Evolutionary conservation across 2,113 vertebrate species (phyloP), one percentile per base, ranked within the genome.

Genomic region (Gallinago undulata): DNA sequence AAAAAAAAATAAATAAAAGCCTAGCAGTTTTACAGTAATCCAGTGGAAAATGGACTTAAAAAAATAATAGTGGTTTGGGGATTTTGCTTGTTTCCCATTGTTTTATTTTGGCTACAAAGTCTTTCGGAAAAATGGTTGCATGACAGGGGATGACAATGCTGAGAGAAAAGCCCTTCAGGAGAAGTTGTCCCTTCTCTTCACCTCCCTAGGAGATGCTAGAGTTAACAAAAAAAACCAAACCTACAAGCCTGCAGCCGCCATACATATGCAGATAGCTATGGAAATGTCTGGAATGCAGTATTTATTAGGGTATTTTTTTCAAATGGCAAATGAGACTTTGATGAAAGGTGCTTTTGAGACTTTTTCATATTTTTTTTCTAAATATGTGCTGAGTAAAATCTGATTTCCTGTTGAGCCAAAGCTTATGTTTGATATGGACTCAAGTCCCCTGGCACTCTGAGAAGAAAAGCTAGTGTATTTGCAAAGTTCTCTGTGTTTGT

Each of bases 41-140:
- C 23, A 33, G 77, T 95, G 22, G 53, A 90, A 95, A 95, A 92
- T 28, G 11, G 43, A 75, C 6, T 90, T 93, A 35, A 76, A 83
- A 83, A 66, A 57, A 53, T 41, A 55, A 55, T 41, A 86, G 18
- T 12, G 31, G 14, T 9, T 75, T 89, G n/a, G 37, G 51, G 86
- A 90, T 75, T 92, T 93, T 90, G 11, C 51, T 89, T 92, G 64
- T 94, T 94, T 77, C 43, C 41, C 21, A 50, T 88, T 94, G 69
- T 89, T 95, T 84, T 63, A 31, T 45, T 86, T 93, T 88, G 39
- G 14, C 47, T 86, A 43, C 22, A 12, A 1, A 75, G 33, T 59
- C n/a, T 78, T 92, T 87, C 62, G 72, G 69, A 21, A 78, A 90
- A 93, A n/a, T 14, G 21, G 13, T 70, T 64, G 56, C 14, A 8